Conservation (phyloP, 2,888 invertebrate genomes). For the Microchrysa polita region DNA sequence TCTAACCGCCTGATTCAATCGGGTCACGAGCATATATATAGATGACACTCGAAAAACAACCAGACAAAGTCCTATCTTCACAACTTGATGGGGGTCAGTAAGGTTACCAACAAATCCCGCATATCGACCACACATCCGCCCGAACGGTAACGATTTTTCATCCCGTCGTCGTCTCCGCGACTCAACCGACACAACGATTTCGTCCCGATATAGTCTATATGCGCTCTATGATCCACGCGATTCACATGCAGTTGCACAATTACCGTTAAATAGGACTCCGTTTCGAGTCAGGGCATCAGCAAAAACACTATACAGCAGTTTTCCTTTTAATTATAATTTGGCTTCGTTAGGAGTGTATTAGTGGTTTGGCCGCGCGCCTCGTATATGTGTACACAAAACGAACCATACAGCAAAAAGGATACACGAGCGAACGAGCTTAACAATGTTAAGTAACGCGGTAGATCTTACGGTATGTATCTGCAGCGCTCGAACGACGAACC, state of each 20-base stretch:
- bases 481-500: background rate
- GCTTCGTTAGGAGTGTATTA: background rate
- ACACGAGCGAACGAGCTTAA: constrained; percentile 21
- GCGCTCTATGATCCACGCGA: background rate
- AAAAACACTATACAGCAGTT: constrained; percentile 29
- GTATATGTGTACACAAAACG: background rate
- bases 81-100: background rate
- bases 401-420: background rate
- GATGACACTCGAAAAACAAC: constrained; percentile 31
- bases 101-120: constrained; percentile 26
- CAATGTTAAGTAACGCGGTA: constrained; percentile 31
- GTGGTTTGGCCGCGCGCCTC: background rate
- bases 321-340: constrained; percentile 22
- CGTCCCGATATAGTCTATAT: background rate
- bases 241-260: constrained; percentile 28
- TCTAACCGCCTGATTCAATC: background rate
- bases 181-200: background rate
- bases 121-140: constrained; percentile 7
- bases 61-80: constrained; percentile 20
- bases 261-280: constrained; percentile 20
- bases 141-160: constrained; percentile 7
- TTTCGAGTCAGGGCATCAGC: constrained; percentile 18
- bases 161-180: background rate
- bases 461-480: background rate
- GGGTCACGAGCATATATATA: background rate